Conservation (phyloP, 2,113 vertebrate genomes). For the Gobio gobio region DNA sequence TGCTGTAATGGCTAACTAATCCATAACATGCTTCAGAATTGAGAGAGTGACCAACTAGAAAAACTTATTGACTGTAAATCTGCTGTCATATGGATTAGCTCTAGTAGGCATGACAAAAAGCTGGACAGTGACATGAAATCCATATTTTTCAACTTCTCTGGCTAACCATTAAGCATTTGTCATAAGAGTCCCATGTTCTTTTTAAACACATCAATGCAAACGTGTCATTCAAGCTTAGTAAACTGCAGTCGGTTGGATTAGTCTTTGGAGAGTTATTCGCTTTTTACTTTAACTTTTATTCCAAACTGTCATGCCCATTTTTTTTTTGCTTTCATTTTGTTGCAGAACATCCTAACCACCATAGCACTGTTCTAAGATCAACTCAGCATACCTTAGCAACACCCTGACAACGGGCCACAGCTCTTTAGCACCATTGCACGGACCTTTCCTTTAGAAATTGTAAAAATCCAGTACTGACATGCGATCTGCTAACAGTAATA, state of each 20-base stretch:
- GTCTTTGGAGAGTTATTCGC: neutral
- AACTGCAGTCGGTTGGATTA: neutral
- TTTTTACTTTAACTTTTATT: neutral
- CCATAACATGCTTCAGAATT: constrained; percentile 20
- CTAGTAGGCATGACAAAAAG: constrained; percentile 1
- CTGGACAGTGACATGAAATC: constrained; percentile 17
- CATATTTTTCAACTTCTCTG: constrained; percentile 24
- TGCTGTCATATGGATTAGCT: constrained; percentile 30
- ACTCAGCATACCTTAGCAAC: neutral
- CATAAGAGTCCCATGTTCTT: neutral
- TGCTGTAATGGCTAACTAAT: constrained; percentile 6
- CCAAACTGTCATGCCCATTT: neutral
- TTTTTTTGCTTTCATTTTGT: neutral
- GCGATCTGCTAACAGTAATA: neutral
- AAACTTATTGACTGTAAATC: constrained; percentile 23
- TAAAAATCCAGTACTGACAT: neutral
- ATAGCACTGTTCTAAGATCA: neutral
- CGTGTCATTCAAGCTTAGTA: neutral
- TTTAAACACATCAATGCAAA: constrained; percentile 21
- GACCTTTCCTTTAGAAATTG: neutral
- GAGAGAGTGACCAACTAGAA: constrained; percentile 26
- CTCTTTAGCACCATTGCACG: too few species aligned
- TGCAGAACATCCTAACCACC: neutral
- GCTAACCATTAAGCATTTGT: constrained; percentile 14
- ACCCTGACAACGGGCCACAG: neutral